Conservation (phyloP, 2,888 invertebrate genomes). For the Nephrocerus scutellatus region DNA sequence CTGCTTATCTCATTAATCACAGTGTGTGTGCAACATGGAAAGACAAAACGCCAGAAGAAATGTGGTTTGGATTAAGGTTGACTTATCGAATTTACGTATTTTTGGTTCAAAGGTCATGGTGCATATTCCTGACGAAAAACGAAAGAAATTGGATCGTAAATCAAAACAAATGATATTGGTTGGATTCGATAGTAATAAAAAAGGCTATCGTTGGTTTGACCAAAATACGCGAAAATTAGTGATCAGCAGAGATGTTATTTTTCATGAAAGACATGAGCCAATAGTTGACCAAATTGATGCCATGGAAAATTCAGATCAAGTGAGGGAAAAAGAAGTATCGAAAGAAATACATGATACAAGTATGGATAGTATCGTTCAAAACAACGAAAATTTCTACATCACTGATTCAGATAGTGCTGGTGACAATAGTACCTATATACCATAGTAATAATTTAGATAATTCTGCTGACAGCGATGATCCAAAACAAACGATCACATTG, state of each 20-base stretch:
- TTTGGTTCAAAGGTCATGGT: conserved; percentile 35
- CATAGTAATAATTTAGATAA: too few relatives aligned
- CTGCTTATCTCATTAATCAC: conserved; percentile 8
- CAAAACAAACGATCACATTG: too few relatives aligned
- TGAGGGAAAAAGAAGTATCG: too few relatives aligned
- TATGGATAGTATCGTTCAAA: too few relatives aligned
- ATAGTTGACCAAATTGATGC: too few relatives aligned
- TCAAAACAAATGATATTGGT: conserved; percentile 14
- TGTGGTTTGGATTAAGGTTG: conserved; percentile 32
- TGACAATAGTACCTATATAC: too few relatives aligned
- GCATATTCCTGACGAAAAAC: conserved; percentile 33
- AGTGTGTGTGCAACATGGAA: not conserved
- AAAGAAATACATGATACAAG: too few relatives aligned
- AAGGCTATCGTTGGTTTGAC: conserved; percentile 3
- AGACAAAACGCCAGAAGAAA: conserved; percentile 33
- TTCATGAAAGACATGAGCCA: not conserved
- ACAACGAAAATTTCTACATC: too few relatives aligned
- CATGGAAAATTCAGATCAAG: too few relatives aligned
- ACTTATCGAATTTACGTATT: conserved; percentile 31
- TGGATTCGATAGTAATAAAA: not conserved
- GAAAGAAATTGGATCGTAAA: conserved; percentile 31
- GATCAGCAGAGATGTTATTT: conserved; percentile 2
- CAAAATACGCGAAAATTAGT: not conserved
- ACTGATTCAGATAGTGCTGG: too few relatives aligned
- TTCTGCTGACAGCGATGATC: too few relatives aligned